Evolutionary conservation across 2,888 invertebrate species (phyloP).

Genomic region (Mythimna impura): DNA sequence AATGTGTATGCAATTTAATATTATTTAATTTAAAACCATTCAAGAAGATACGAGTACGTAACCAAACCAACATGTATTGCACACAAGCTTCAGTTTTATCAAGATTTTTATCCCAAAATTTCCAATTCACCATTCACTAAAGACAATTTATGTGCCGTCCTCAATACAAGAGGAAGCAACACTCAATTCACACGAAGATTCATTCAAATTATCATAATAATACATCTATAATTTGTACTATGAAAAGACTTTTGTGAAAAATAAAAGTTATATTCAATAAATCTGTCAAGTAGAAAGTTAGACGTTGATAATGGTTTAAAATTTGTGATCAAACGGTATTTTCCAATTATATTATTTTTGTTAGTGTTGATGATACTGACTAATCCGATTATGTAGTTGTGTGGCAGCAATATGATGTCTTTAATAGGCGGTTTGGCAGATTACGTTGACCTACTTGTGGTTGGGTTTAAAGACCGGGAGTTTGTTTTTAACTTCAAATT

Average conservation of each 20-base stretch:
- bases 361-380: conserved; percentile 48
- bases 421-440: conserved; percentile 44
- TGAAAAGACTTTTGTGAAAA: conserved; percentile 62
- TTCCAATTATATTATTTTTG: conserved; percentile 52
- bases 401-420: conserved; percentile 33
- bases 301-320: conserved; percentile 51
- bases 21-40: conserved; percentile 10
- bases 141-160: conserved; percentile 66
- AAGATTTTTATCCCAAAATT: conserved; percentile 38
- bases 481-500: conserved; percentile 17
- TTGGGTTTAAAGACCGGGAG: conserved; percentile 35
- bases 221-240: conserved; percentile 66
- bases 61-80: conserved; percentile 20
- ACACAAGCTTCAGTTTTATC: conserved; percentile 7
- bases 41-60: neutral
- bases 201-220: conserved; percentile 67
- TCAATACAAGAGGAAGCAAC: conserved; percentile 65
- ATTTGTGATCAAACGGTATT: conserved; percentile 53
- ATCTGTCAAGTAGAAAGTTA: conserved; percentile 67
- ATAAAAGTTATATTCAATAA: conserved; percentile 62
- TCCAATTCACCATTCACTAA: conserved; percentile 54
- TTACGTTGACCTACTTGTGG: conserved; percentile 52
- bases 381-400: conserved; percentile 56
- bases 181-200: conserved; percentile 73
- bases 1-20: neutral